Evolutionary conservation across 2,797 vertebrate species (phyloP), one percentile per base, ranked within the genome.

Genomic region (Peromyscus nudipes): DNA sequence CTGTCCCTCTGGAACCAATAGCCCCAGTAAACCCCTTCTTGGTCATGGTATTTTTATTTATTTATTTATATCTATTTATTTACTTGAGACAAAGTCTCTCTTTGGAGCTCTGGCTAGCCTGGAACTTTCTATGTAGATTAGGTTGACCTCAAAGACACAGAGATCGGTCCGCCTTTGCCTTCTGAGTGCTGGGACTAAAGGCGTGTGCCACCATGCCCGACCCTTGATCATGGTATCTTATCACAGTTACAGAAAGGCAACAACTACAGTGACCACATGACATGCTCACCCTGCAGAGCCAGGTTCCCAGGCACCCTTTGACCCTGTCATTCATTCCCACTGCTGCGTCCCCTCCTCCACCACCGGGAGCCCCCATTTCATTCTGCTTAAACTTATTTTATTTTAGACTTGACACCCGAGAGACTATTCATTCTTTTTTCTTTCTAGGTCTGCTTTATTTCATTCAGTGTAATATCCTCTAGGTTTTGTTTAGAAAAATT

Each of bases 321-420:
- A 49, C 91, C 40, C 4, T 62, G 34, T 31, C 23, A 49, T 37
- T 55, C 31, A 40, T 29, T 62, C 34, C 80, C 40, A 8, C 69
- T 5, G 16, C 40, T 31, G 12, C 0, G 1, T 16, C 37, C 3
- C 65, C 3, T 0, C 2, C 52, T 43, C 49, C 25, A 67, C 23
- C 21, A 29, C 64, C 7, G 13, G 29, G 37, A 91, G n/a, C 40
- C 0, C 52, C 49, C n/a, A 16, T 81, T 71, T 60, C 46, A 25
- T 31, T 60, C 27, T 91, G 60, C 29, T 84, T 46, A 29, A 31
- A 55, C 49, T 80, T 52, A 12, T 21, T 55, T 46, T 49, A 49
- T 31, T 55, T 52, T 55, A 79, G 76, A n/a, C 31, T 46, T 49
- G 49, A 55, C 17, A n/a, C 31, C 31, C n/a, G 31, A 80, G 60